Percentiles rank a stretch among this genome's conserved stretches.
These are phyloP conservation scores for Ianthella basta DNA, from an alignment of 37 sponge, comb jelly and placozoan species.

Conservation along the genomic window DNA sequence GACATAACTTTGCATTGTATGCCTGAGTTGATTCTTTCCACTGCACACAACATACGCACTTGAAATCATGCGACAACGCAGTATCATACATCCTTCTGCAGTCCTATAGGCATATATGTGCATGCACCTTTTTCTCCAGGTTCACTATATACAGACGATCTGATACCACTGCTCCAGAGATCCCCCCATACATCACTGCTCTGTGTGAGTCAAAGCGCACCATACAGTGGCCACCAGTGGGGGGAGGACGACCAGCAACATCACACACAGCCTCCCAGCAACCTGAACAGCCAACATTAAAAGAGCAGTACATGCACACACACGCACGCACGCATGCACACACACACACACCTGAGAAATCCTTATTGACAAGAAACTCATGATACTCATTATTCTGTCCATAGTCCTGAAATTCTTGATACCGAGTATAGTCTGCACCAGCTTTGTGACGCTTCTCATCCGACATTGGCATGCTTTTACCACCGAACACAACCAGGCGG, in stretches of 20 bases:
- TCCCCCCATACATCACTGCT: constrained; percentile 9
- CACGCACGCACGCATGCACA: constrained; percentile 7
- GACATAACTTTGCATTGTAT: too few relatives aligned
- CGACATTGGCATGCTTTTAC: not conserved
- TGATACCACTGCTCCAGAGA: not conserved
- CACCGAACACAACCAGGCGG: not conserved
- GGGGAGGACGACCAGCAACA: not conserved
- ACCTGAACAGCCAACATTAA: constrained; percentile 1
- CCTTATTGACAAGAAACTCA: not conserved
- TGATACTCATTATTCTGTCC: not conserved
- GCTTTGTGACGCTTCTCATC: not conserved
- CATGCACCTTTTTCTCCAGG: not conserved
- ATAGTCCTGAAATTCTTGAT: not conserved
- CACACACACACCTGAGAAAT: not conserved
- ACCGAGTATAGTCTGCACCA: not conserved
- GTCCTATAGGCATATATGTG: not conserved
- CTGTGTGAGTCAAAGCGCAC: constrained; percentile 19
- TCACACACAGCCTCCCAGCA: not conserved
- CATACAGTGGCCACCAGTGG: not conserved
- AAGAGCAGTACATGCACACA: constrained; percentile 15
- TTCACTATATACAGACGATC: not conserved
- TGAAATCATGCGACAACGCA: not conserved
- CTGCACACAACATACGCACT: too few relatives aligned
- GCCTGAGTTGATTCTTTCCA: too few relatives aligned
- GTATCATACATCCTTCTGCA: not conserved